Evolutionary conservation across 2,888 invertebrate species (phyloP), one percentile per base, ranked within the genome.

Genomic region (Enchytraeus crypticus): DNA sequence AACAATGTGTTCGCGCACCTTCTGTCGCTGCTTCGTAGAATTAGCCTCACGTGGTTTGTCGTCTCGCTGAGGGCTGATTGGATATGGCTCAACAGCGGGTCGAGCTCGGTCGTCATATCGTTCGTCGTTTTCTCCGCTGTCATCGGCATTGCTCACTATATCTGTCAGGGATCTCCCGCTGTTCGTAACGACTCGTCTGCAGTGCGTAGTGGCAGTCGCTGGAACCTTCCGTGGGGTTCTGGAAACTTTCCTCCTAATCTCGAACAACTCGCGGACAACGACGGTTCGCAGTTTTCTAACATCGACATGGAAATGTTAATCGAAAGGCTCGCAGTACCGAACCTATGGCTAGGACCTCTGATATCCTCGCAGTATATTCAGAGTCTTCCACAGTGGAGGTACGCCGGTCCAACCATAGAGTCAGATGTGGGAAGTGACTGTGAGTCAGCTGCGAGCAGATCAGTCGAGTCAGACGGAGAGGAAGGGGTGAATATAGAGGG

Each of bases 291-390:
- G 23, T 46, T 54, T 30, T 23, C 14, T 47, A 78, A 77, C 62
- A 61, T 78, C 33, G 79, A 80, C 59, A 71, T 77, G 66, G 80
- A 79, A 59, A 68, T 77, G 68, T 69, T 81, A 5, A 78, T 81
- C 26, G 78, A 79, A 62, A 70, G 79, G 2, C 70, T 81, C 2
- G 78, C 79, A 3, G 76, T 79, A 33, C 81, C 80, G n/a, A 77
- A 79, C 64, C 68, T 81, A 23, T 81, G 81, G 79, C 71, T 80
- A 33, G 78, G 77, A 55, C 80, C 79, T 3, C 71, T 79, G 30
- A 74, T 80, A 53, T 75, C 80, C 2, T 72, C 70, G 33, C 81
- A 81, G 57, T 83, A 82, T 66, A 77, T 83, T 29, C 77, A 80
- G 56, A 73, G 79, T 51, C 71, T 83, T 26, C 82, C 82, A 3